Base-by-base conservation (phyloP, 1,140 invertebrate species). In the Drosophila willistoni region DNA sequence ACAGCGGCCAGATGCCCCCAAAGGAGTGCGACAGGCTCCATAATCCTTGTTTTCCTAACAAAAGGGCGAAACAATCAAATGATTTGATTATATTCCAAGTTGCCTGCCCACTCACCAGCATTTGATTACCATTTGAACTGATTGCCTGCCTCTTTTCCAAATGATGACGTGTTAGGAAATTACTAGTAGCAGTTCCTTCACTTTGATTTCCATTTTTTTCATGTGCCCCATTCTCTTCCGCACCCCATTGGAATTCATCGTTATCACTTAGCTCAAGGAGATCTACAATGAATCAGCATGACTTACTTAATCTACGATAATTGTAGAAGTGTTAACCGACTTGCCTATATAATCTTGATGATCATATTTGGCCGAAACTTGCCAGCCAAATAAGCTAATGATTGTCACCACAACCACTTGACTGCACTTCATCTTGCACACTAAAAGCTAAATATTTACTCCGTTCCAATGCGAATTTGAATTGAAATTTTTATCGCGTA, bases 1-100 rank as follows among this genome's bases (percentile, higher is more conserved):
- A 83, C 95, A 96, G 68, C 94, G 93, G 1, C 95, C 95, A 9
- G 80, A 71, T 47, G 93, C 93, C 12, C 95, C 94, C 19, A 93
- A 92, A 0, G 95, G 94, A 2, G 94, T 94, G n/a, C 93, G 79
- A 70, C 95, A 96, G 9, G 93, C 91, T 71, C 95, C 94, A 64
- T 94, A 93, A 33, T 91, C 82, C 78, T 93, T 93, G 68, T 93
- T 94, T 61, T 91, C 86, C 90, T 91, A 51, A 22, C 2, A 7
- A n/a, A 19, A 6, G 9, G 7, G 17, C 1, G 22, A n/a, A 13
- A 13, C 13, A 0, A 3, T 1, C 17, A 9, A 12, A 9, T 44
- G 19, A 51, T 12, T 51, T 12, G 13, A 2, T 7, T 25, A 29
- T 19, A 9, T 41, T 62, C 9, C 14, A 10, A 7, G 2, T 6